Percentiles rank a stretch among this genome's conserved stretches.
phyloP scores from a whole-genome alignment of 1,140 invertebrate species.

The Drosophila chauvacae region DNA sequence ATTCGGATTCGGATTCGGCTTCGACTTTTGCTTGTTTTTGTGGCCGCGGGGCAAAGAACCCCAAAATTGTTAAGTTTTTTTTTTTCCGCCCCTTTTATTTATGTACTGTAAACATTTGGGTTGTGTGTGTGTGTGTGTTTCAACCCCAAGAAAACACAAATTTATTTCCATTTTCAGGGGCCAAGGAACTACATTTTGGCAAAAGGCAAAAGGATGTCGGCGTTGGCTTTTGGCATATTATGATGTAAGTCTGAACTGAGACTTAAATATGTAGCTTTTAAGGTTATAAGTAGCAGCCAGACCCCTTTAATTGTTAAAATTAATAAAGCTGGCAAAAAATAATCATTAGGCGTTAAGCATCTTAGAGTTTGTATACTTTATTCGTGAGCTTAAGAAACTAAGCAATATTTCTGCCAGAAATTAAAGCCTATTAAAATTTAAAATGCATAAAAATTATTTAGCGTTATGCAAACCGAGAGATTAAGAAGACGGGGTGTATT shows the following conservation, averaged over 20 bases:
- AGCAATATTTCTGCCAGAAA: no score
- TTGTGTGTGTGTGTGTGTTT: constrained; percentile 1
- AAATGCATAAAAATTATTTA: neutral
- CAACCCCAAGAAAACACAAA: constrained; percentile 2
- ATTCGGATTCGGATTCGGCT: constrained; percentile 17
- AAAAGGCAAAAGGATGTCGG: neutral
- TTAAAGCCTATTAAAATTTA: neutral
- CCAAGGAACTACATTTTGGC: constrained; percentile 7
- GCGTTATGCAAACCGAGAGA: neutral
- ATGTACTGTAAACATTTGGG: constrained; percentile 13
- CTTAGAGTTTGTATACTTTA: no score
- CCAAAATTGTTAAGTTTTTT: constrained; percentile 32
- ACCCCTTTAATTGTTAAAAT: neutral
- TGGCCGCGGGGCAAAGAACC: constrained; percentile 21
- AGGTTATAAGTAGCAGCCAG: neutral
- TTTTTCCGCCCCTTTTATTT: constrained; percentile 15
- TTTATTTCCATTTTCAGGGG: neutral
- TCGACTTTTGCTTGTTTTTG: constrained; percentile 16
- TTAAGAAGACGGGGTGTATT: neutral
- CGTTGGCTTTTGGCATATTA: neutral
- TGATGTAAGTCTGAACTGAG: neutral
- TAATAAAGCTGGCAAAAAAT: neutral
- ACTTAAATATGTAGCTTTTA: neutral
- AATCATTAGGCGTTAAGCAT: neutral
- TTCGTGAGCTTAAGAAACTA: no score